Conservation (phyloP, 2,888 invertebrate species). For the Chrysomela aeneicollis region DNA sequence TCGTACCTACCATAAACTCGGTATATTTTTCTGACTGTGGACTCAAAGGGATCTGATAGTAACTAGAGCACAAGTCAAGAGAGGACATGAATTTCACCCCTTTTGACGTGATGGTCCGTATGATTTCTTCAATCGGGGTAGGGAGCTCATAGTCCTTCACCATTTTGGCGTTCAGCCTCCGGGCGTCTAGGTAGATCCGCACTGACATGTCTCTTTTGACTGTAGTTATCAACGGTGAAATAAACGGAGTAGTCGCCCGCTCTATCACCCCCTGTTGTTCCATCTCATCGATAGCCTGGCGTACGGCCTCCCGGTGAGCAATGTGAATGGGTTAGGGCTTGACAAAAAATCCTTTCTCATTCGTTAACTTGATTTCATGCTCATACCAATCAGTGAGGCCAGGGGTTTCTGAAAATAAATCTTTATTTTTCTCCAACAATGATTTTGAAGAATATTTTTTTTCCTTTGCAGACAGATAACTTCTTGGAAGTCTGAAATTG, state of each 20-base stretch:
- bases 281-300: conserved; percentile 1
- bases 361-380: conserved; percentile 15
- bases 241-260: conserved; percentile 5
- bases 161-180: conserved; percentile 24
- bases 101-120: neutral
- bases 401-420: conserved; percentile 18
- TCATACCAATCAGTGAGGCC: conserved; percentile 18
- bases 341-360: too few relatives aligned
- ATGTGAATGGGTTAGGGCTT: conserved; percentile 22
- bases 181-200: conserved; percentile 23
- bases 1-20: conserved; percentile 32
- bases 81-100: conserved; percentile 34
- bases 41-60: conserved; percentile 42
- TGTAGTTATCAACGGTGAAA: conserved; percentile 3
- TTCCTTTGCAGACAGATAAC: too few relatives aligned
- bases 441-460: too few relatives aligned
- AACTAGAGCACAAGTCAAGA: conserved; percentile 40
- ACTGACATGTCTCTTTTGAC: conserved; percentile 11
- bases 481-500: too few relatives aligned
- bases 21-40: conserved; percentile 35
- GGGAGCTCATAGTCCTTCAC: neutral
- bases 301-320: conserved; percentile 18
- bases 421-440: too few relatives aligned
- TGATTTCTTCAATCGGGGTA: neutral
- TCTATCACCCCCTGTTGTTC: conserved; percentile 3